Base-by-base conservation (phyloP, 2,888 invertebrate genomes). In the Dicycla oo region DNA sequence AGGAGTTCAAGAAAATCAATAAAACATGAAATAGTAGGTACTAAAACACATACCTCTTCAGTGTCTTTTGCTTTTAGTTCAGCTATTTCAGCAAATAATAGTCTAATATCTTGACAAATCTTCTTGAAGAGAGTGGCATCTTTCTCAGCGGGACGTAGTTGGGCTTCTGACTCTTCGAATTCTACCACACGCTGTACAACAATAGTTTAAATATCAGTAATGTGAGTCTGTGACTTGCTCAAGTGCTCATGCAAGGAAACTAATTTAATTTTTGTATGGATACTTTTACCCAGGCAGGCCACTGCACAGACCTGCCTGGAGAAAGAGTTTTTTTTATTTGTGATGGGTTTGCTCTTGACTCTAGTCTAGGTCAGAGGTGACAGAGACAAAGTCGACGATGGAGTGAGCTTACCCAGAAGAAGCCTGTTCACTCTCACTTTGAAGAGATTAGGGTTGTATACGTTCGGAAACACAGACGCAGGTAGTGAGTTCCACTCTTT, bases 131-230 rank as follows among this genome's bases (percentile, higher is more conserved):
- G 93, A 77, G 94, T 91, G 2, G 97, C 97, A 93, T 98, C 98
- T 82, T 96, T 96, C 65, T 97, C 97, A 2, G 97, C 97, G 56
- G 97, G 96, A 58, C 98, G 94, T 65, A 95, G 92, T 66, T 96
- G 93, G 1, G 98, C 97, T 94, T 98, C 98, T 40, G 97, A 96
- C 90, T 98, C 98, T 92, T 98, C 98, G 87, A 97, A 97, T 75
- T 96, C 96, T 47, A 97, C 97, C 40, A 97, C 97, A 89, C 96
- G 97, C 98, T 98, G 69, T 58, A 54, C 34, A 60, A 60, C 20
- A 57, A 43, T 26, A 47, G 18, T n/a, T 45, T 20, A 10, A 53
- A 69, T 26, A 7, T 3, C 8, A 69, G 3, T n/a, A 69, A 8
- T 53, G 6, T 43, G 11, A 18, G 5, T 38, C 13, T 53, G 6